Evolutionary conservation across 1,140 invertebrate genomes (phyloP).

Genomic region (Chironomus striatipennis): DNA sequence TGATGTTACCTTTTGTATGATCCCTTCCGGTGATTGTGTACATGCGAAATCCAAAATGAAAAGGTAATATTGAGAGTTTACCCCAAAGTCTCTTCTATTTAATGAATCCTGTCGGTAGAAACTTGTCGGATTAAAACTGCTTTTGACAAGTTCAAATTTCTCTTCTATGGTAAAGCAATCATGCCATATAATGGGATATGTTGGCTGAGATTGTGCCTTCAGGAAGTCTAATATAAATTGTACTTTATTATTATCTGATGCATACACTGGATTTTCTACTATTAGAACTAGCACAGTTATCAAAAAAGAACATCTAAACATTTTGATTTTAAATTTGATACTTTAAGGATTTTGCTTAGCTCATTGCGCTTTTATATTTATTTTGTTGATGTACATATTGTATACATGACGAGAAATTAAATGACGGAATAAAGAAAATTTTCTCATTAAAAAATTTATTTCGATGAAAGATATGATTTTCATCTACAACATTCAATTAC

Average conservation of each 20-base stretch:
- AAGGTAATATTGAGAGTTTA: conserved; percentile 1
- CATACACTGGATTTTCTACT: too few species aligned
- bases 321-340: not conserved
- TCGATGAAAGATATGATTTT: too few species aligned
- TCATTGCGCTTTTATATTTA: not conserved
- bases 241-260: not conserved
- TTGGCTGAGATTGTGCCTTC: not conserved
- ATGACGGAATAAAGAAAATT: too few species aligned
- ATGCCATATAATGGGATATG: not conserved
- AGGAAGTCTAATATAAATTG: conserved; percentile 3
- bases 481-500: too few species aligned
- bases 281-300: too few species aligned
- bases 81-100: conserved; percentile 1
- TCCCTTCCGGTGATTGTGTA: not conserved
- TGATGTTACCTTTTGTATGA: conserved; percentile 13
- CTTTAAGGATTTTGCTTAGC: not conserved
- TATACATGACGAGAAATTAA: too few species aligned
- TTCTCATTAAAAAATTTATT: too few species aligned
- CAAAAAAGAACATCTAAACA: not conserved
- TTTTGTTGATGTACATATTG: too few species aligned
- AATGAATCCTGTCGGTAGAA: conserved; percentile 5
- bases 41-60: not conserved
- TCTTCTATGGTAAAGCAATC: not conserved
- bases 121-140: not conserved
- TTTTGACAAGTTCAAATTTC: conserved; percentile 5